These are phyloP conservation scores for Pachycephus smyrnensis DNA, from an alignment of 2,888 invertebrate genomes.

Conservation along the genomic window DNA sequence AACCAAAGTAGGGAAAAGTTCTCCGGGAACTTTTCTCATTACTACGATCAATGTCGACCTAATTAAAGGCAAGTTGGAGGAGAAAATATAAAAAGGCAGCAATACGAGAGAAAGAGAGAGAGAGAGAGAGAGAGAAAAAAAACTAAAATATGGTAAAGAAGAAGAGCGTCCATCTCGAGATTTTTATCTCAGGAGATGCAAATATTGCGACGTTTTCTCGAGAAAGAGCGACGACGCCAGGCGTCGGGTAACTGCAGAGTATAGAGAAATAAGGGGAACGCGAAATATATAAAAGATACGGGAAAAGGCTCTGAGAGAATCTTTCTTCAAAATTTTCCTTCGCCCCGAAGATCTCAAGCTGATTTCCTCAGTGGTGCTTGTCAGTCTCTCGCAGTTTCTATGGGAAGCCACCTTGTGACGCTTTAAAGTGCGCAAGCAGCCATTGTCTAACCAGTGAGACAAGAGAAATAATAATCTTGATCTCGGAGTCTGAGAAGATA, in stretches of 20 bases:
- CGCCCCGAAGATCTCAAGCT: background rate
- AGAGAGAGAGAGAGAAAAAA: constrained; percentile 4
- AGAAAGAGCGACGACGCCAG: background rate
- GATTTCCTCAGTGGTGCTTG: background rate
- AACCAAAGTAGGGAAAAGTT: constrained; percentile 27
- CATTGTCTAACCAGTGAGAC: background rate
- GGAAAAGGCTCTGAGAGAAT: background rate
- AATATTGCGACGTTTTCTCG: background rate
- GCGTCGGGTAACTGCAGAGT: background rate
- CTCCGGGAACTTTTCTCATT: constrained; percentile 60
- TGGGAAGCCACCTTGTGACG: background rate
- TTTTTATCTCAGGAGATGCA: constrained; percentile 9
- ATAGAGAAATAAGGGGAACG: background rate
- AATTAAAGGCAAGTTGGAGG: constrained; percentile 55
- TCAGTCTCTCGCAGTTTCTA: background rate
- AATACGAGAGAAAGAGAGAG: constrained; percentile 1
- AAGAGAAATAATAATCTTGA: background rate
- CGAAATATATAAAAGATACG: background rate
- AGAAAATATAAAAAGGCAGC: constrained; percentile 6
- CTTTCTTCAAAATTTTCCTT: background rate
- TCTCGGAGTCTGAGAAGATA: background rate
- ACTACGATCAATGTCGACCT: constrained; percentile 58
- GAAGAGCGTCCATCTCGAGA: constrained; percentile 12
- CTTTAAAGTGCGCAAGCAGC: background rate
- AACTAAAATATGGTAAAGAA: constrained; percentile 14